Base-by-base conservation (phyloP, 2,113 vertebrate genomes). In the Xenopus borealis region DNA sequence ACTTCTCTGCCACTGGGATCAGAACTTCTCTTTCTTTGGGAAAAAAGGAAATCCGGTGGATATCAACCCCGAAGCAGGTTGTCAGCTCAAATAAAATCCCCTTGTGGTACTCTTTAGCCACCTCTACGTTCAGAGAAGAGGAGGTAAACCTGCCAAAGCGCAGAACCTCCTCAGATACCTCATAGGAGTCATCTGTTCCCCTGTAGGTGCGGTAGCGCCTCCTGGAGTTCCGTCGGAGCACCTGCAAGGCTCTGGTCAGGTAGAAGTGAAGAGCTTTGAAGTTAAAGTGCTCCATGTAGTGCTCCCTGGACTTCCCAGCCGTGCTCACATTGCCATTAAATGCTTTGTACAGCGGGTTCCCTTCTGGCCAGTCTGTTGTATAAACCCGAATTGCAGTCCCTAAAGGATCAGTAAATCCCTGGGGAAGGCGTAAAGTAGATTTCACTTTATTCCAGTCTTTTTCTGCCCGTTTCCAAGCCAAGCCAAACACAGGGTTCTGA, bases 71-170 rank as follows among this genome's bases (percentile, higher is more conserved):
- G 58, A 84, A 88, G 78, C 86, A 86, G 63, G 86, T 85, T 44
- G 69, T 83, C 59, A 88, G 74, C 52, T 79, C 80, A 71, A 88
- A 86, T 61, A 88, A 78, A 47, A 85, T 81, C 62, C 62, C 78
- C 10, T 69, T 77, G 53, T 80, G 78, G 79, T 85, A 88, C 66
- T 66, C 19, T 2, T 0, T 78, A 19, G 86, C 86, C 23, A 85
- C 80, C 0, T 62, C 40, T 62, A 82, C 27, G 67, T 86, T 76
- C 57, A 80, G 40, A 71, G 86, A 85, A 33, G 84, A 79, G 52
- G 85, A 88, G 10, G 80, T 55, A 68, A 88, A 88, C 69, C 84
- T 84, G 64, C 86, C 85, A 9, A 88, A 79, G 18, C 83, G 80
- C 33, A 85, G 33, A 44, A 50, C 46, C 45, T 71, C 78, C 12